Evolutionary conservation across 2,888 invertebrate genomes (phyloP).

Genomic region (Empis stercorea): DNA sequence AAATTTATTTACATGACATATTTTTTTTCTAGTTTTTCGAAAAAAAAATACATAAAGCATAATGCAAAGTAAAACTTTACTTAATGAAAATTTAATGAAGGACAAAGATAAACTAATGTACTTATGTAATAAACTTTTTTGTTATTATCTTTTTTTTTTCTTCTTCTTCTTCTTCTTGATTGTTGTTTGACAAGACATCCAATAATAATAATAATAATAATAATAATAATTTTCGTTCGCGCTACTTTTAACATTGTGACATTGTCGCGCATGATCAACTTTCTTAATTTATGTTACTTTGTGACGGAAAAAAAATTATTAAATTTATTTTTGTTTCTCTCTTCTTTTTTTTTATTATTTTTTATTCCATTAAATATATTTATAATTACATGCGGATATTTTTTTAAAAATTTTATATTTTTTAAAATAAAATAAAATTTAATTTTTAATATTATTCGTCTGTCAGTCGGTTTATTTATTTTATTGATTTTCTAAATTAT

Average conservation of each 20-base stretch:
- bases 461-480: too few relatives aligned
- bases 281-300: background rate
- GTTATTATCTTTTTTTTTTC: conserved; percentile 1
- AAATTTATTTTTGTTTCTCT: background rate
- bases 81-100: conserved; percentile 13
- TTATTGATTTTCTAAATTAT: too few relatives aligned
- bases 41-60: too few relatives aligned
- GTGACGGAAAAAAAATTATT: too few relatives aligned
- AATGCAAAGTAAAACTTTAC: conserved; percentile 9
- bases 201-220: too few relatives aligned
- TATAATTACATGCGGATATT: background rate
- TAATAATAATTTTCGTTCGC: background rate
- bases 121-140: conserved; percentile 13
- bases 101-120: conserved; percentile 18
- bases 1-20: too few relatives aligned
- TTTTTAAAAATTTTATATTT: background rate
- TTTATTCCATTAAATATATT: background rate
- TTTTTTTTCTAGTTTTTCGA: too few relatives aligned
- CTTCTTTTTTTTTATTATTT: background rate
- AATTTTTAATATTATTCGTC: background rate
- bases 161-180: too few relatives aligned
- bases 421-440: too few relatives aligned
- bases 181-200: conserved; percentile 2
- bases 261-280: conserved; percentile 1
- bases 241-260: background rate